Evolutionary conservation across 2,797 vertebrate species (phyloP), one percentile per base, ranked within the genome.

Genomic region (Danio kyathit): DNA sequence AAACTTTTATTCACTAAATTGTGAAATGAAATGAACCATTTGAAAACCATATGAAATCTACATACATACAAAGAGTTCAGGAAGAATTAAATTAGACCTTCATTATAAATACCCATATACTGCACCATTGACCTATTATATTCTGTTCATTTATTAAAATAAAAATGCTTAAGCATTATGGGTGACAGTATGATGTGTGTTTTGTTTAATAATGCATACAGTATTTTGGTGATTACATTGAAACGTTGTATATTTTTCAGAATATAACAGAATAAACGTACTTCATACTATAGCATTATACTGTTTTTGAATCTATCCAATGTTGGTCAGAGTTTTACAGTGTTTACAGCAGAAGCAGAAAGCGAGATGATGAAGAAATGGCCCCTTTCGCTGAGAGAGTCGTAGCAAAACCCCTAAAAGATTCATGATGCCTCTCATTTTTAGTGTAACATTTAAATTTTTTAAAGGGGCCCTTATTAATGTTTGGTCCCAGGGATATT

Each of bases 401-500:
- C 21, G 16, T 40, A 11, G 29, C 69, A 69, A 69, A 83, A 87
- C 75, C 69, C 38, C 74, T 89, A 40, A 87, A 83, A 78, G 40
- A 73, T 87, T 83, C 56, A 82, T 75, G 19, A 69, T 83, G 70
- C 72, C 78, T 74, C 60, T 84, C 43, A 65, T 82, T 87, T 85
- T 82, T 82, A 57, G 43, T 72, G 82, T 87, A 79, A 82, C 78
- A 69, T 59, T 86, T 82, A 83, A 40, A 81, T 87, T 85, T 83
- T 71, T 77, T 44, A 79, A 66, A 74, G 38, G 29, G 14, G 16
- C 41, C 52, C 17, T 56, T 81, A 76, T 86, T 86, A 85, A 86
- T 81, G 65, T 80, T 81, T 79, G 69, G 73, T 86, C 83, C 80
- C 71, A 63, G 76, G 60, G 83, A 83, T 21, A 38, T 70, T 85